Conservation (phyloP, 2,888 invertebrate genomes). For the Ectemnius continuus region DNA sequence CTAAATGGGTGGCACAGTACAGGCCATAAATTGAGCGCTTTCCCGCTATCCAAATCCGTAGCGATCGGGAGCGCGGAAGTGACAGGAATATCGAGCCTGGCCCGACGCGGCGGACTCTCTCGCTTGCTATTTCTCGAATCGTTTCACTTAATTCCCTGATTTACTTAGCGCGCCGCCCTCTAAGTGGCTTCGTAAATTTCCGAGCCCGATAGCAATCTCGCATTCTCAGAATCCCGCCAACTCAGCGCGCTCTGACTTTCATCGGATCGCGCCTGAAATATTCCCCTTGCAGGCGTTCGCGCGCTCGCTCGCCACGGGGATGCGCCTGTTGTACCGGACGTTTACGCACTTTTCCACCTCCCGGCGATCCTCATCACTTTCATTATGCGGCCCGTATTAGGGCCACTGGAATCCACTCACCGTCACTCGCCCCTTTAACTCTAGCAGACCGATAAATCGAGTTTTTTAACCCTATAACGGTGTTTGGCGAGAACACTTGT, state of each 20-base stretch:
- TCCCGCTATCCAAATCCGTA: slow-evolving; percentile 10
- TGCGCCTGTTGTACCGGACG: not conserved
- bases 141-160: slow-evolving; percentile 45
- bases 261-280: slow-evolving; percentile 35
- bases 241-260: slow-evolving; percentile 32
- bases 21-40: not conserved
- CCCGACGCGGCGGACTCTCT: not conserved
- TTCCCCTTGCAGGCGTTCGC: not conserved
- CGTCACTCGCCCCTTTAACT: not conserved
- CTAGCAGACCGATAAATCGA: not conserved
- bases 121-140: slow-evolving; percentile 29
- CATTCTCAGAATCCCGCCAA: slow-evolving; percentile 33
- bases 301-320: too few relatives aligned
- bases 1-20: too few relatives aligned
- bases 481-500: too few relatives aligned
- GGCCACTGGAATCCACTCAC: not conserved
- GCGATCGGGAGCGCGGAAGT: slow-evolving; percentile 32
- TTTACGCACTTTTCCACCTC: slow-evolving; percentile 2
- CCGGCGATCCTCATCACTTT: not conserved
- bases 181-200: slow-evolving; percentile 34
- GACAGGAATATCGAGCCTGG: slow-evolving; percentile 21
- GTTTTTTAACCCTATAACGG: too few relatives aligned
- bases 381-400: not conserved
- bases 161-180: slow-evolving; percentile 31
- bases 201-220: slow-evolving; percentile 23